Conservation (phyloP, 2,797 vertebrate genomes). For the Lithobates sylvaticus region DNA sequence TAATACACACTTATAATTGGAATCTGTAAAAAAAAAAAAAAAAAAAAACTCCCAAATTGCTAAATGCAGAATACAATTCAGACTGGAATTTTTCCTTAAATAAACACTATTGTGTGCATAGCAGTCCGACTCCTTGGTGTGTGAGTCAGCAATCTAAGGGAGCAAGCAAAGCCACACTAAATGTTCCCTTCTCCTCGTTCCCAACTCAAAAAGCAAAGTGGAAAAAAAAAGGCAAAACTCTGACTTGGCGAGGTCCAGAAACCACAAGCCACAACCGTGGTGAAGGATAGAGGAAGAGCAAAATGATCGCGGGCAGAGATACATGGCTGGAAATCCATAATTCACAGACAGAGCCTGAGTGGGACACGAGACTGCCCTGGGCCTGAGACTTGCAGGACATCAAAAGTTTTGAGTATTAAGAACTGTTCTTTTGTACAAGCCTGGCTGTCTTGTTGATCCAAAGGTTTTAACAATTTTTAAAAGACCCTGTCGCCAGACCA, state of each 20-base stretch:
- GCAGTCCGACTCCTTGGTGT: slow-evolving; percentile 10
- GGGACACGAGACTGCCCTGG: neutral
- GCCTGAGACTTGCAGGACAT: neutral
- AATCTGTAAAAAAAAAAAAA: too few relatives aligned
- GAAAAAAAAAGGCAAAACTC: slow-evolving; percentile 27
- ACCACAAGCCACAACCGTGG: slow-evolving; percentile 40
- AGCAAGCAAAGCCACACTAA: neutral
- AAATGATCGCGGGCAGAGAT: neutral
- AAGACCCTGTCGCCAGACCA: too few relatives aligned
- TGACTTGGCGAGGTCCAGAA: slow-evolving; percentile 26
- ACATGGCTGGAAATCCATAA: neutral
- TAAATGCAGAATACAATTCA: too few relatives aligned
- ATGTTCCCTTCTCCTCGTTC: slow-evolving; percentile 21
- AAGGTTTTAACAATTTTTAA: too few relatives aligned
- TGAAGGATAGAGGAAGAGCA: neutral
- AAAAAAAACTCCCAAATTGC: too few relatives aligned
- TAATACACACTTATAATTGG: too few relatives aligned
- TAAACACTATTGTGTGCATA: neutral
- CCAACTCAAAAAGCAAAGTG: neutral
- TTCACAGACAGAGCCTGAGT: neutral
- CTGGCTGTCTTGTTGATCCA: too few relatives aligned
- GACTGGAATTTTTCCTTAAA: neutral
- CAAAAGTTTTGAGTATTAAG: too few relatives aligned
- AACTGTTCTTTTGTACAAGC: too few relatives aligned
- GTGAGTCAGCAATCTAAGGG: slow-evolving; percentile 32